Percentiles rank a stretch among this genome's conserved stretches.
phyloP scores from a whole-genome alignment of 2,797 vertebrate genomes.

The Crocidura indochinensis region DNA sequence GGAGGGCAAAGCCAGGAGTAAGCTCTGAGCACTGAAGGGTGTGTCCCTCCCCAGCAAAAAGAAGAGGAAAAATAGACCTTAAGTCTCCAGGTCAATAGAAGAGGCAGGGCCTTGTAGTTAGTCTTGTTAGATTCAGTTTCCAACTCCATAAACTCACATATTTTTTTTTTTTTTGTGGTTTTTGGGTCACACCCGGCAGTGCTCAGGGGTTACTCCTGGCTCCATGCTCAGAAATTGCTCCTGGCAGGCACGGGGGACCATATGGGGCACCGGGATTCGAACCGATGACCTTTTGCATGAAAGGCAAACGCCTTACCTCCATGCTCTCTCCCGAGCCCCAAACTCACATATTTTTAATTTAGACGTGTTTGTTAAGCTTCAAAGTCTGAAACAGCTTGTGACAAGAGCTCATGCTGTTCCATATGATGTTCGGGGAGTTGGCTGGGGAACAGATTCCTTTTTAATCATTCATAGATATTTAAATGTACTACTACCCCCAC shows the following conservation, averaged over 20 bases:
- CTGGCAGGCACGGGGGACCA: too few relatives aligned
- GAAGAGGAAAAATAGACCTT: not conserved
- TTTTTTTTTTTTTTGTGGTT: too few relatives aligned
- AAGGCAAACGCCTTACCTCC: too few relatives aligned
- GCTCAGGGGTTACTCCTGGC: too few relatives aligned
- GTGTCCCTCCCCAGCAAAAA: too few relatives aligned
- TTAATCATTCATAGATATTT: slow-evolving; percentile 69
- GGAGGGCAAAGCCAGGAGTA: too few relatives aligned
- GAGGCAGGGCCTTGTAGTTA: not conserved
- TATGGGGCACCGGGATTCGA: too few relatives aligned
- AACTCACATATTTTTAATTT: slow-evolving; percentile 67
- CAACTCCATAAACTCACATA: slow-evolving; percentile 34
- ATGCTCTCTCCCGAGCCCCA: too few relatives aligned
- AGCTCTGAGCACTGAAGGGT: too few relatives aligned
- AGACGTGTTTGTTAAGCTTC: slow-evolving; percentile 61
- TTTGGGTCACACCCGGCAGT: too few relatives aligned
- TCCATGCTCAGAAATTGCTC: too few relatives aligned
- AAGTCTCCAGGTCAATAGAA: not conserved
- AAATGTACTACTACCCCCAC: slow-evolving; percentile 59
- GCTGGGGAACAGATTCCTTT: slow-evolving; percentile 48
- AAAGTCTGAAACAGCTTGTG: slow-evolving; percentile 60
- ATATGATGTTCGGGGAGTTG: slow-evolving; percentile 17
- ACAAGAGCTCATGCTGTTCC: slow-evolving; percentile 62
- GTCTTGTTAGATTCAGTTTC: slow-evolving; percentile 55
- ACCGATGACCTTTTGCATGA: too few relatives aligned